A percentile compares a stretch with the other conserved stretches of the same genome.
Evolutionary conservation across 2,888 invertebrate genomes (phyloP).

Genomic region (Agrotis ipsilon): DNA sequence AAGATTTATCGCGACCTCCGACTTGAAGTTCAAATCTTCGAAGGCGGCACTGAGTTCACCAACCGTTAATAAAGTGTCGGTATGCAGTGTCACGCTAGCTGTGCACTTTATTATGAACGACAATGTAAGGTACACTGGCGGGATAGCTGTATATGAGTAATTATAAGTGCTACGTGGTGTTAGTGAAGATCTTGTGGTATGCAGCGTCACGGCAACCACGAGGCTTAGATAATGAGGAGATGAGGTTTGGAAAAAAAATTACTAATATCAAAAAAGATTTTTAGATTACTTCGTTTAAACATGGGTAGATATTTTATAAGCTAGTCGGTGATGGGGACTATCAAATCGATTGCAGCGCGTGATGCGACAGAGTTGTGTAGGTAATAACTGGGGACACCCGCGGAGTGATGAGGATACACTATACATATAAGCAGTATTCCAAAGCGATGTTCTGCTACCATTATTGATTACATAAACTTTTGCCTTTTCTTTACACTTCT

Average conservation of each 20-base stretch:
- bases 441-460: too few relatives aligned
- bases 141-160: conserved; percentile 30
- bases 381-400: too few relatives aligned
- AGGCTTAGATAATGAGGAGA: not conserved
- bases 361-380: too few relatives aligned
- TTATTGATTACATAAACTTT: too few relatives aligned
- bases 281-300: not conserved
- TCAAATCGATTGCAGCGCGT: too few relatives aligned
- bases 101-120: conserved; percentile 40
- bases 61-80: conserved; percentile 25
- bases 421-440: too few relatives aligned
- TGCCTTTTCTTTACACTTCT: too few relatives aligned
- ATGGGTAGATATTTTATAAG: too few relatives aligned
- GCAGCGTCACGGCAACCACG: conserved; percentile 26
- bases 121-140: conserved; percentile 11
- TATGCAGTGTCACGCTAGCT: conserved; percentile 52
- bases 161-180: conserved; percentile 1
- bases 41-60: not conserved
- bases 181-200: conserved; percentile 15
- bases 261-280: not conserved
- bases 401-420: too few relatives aligned
- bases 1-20: conserved; percentile 16
- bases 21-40: conserved; percentile 21
- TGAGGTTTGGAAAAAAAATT: not conserved
- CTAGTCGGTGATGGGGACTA: too few relatives aligned